Evolutionary conservation across 2,888 invertebrate species (phyloP).

Genomic region (Noctua janthina): DNA sequence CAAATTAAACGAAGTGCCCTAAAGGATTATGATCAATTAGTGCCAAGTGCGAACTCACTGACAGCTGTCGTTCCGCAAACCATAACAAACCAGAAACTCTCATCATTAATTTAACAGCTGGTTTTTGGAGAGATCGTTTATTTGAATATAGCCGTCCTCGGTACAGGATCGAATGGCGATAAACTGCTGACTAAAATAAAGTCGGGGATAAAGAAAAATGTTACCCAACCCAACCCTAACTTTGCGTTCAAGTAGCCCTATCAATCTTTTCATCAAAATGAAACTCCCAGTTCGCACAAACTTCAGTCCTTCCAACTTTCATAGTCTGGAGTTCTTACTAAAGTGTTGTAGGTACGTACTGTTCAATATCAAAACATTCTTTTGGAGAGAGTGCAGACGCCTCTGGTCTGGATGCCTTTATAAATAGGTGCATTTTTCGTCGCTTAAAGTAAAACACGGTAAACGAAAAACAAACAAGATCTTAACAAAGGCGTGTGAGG

Average conservation of each 20-base stretch:
- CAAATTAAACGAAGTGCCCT: constrained; percentile 14
- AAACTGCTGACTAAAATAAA: constrained; percentile 28
- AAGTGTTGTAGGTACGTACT: background rate
- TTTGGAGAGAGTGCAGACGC: constrained; percentile 50
- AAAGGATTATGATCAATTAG: constrained; percentile 40
- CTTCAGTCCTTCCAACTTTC: constrained; percentile 21
- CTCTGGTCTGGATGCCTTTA: constrained; percentile 31
- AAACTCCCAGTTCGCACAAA: constrained; percentile 3
- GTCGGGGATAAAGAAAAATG: constrained; percentile 1
- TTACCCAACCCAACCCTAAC: background rate
- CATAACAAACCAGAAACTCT: constrained; percentile 33
- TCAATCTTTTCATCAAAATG: constrained; percentile 35
- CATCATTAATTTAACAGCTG: constrained; percentile 37
- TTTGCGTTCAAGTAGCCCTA: constrained; percentile 5
- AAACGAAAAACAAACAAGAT: constrained; percentile 60
- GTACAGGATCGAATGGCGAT: background rate
- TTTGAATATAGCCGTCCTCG: background rate
- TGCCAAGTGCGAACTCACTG: constrained; percentile 21
- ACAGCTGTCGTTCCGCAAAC: constrained; percentile 40
- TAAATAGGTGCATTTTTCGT: constrained; percentile 61
- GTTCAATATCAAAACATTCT: constrained; percentile 34
- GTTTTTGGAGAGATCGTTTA: constrained; percentile 18
- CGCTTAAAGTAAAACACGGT: constrained; percentile 46
- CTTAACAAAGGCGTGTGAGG: constrained; percentile 34
- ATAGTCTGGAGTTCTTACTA: constrained; percentile 4